Evolutionary conservation across 2,797 vertebrate species (phyloP), one percentile per base, ranked within the genome.

Genomic region (Rallus crepitans): DNA sequence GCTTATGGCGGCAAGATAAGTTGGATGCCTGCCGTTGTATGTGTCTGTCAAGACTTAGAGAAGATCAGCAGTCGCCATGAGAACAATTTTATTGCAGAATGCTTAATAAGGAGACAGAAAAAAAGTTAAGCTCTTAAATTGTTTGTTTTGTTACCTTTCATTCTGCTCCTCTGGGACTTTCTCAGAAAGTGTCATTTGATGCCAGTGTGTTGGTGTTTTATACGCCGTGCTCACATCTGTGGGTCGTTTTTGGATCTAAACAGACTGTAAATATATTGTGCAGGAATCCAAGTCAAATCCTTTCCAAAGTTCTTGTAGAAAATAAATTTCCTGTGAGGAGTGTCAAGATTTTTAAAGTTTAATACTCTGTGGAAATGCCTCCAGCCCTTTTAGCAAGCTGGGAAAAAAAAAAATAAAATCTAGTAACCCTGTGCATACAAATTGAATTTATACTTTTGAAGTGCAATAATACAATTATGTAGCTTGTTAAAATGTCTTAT

Each of bases 291-390:
- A 93, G 48, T 78, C 37, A 48, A 97, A 96, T 97, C 60, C 57
- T 96, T 95, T 95, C 90, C 87, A 93, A 96, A 93, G 70, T 42
- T 96, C 92, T 97, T 94, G 80, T 94, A 97, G 94, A 97, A 97
- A 98, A 98, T 97, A 77, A 96, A 77, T 98, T 98, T 98, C 94
- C 96, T 97, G 42, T 96, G 83, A 72, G 56, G 60, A 92, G 39
- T 87, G 89, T 96, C 78, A 96, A 96, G 94, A 89, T 91, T 98
- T 97, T 98, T 97, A 88, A 45, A 97, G 91, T 92, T 97, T 97
- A 97, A 61, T 86, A 90, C 60, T 94, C 80, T 4, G 14, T 95
- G 95, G 92, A 98, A 94, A 70, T 63, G 39, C 37, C 72, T 96
- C 56, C 72, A 86, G 35, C n/a, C 35, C 88, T 71, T 96, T 97